A percentile compares a stretch with the other conserved stretches of the same genome.
These are phyloP conservation scores for Lepidurus apus DNA, from an alignment of 1,140 invertebrate genomes.

Conservation along the genomic window DNA sequence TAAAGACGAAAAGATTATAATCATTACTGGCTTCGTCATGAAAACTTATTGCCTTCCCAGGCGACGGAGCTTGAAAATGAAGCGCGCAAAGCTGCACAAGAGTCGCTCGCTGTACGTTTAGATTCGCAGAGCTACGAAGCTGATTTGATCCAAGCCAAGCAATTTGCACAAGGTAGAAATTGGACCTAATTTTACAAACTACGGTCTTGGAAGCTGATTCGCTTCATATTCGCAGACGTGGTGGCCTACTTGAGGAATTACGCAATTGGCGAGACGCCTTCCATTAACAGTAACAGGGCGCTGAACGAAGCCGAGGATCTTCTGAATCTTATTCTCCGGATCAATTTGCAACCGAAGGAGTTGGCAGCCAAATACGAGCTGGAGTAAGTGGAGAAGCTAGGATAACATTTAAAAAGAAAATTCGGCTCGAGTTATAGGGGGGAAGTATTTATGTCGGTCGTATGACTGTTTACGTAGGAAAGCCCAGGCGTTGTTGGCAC, in stretches of 20 bases:
- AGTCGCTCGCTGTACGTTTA: not conserved
- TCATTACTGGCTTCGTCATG: not conserved
- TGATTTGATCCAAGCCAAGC: not conserved
- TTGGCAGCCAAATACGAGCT: slow-evolving; percentile 24
- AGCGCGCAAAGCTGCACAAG: slow-evolving; percentile 7
- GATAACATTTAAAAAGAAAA: not conserved
- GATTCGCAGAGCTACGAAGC: not conserved
- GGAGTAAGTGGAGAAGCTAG: slow-evolving; percentile 24
- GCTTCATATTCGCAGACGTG: slow-evolving; percentile 36
- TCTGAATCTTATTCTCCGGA: slow-evolving; percentile 17
- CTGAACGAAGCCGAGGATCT: slow-evolving; percentile 35
- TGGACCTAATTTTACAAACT: not conserved
- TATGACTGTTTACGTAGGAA: slow-evolving; percentile 10
- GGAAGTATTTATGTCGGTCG: not conserved
- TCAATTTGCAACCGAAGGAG: slow-evolving; percentile 24
- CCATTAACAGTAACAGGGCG: slow-evolving; percentile 34
- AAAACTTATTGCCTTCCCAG: not conserved
- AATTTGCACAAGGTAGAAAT: slow-evolving; percentile 1
- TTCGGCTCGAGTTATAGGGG: not conserved
- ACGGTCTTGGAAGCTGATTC: not conserved
- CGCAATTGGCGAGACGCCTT: slow-evolving; percentile 40
- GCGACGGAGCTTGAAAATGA: slow-evolving; percentile 16
- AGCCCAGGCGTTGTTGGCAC: not conserved
- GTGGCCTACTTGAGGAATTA: slow-evolving; percentile 41
- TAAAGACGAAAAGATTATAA: slow-evolving; percentile 19